These are phyloP conservation scores for Dynastes tityus DNA, from an alignment of 2,888 invertebrate genomes.

Conservation along the genomic window DNA sequence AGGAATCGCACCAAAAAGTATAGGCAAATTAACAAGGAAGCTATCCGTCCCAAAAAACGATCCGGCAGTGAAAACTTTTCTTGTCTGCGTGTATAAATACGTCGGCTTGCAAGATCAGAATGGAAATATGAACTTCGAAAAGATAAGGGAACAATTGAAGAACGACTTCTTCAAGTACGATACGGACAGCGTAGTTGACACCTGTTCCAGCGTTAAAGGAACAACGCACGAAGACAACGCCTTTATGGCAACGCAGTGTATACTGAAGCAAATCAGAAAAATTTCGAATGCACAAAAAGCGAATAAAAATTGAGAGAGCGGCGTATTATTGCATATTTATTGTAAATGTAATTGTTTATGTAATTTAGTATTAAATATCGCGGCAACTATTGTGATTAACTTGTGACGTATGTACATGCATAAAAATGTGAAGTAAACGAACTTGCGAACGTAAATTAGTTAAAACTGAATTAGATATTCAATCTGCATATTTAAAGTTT, in stretches of 20 bases:
- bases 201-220: conserved; percentile 41
- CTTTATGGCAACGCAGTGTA: conserved; percentile 39
- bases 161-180: conserved; percentile 44
- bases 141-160: conserved; percentile 46
- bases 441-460: too few relatives aligned
- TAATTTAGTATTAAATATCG: conserved; percentile 24
- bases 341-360: conserved; percentile 38
- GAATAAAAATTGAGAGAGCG: conserved; percentile 25
- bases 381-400: too few relatives aligned
- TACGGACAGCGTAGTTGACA: conserved; percentile 36
- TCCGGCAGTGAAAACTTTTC: conserved; percentile 37
- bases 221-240: conserved; percentile 49
- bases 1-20: conserved; percentile 33
- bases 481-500: too few relatives aligned
- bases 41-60: conserved; percentile 47
- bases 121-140: conserved; percentile 44
- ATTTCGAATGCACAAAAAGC: conserved; percentile 35
- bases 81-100: conserved; percentile 47
- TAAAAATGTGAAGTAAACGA: too few relatives aligned
- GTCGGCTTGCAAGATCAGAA: conserved; percentile 43
- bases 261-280: conserved; percentile 44
- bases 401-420: too few relatives aligned
- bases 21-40: conserved; percentile 42
- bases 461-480: too few relatives aligned
- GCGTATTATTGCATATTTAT: conserved; percentile 2